These are phyloP conservation scores for Prunella fulvescens DNA, from an alignment of 2,113 vertebrate species.

Conservation along the genomic window DNA sequence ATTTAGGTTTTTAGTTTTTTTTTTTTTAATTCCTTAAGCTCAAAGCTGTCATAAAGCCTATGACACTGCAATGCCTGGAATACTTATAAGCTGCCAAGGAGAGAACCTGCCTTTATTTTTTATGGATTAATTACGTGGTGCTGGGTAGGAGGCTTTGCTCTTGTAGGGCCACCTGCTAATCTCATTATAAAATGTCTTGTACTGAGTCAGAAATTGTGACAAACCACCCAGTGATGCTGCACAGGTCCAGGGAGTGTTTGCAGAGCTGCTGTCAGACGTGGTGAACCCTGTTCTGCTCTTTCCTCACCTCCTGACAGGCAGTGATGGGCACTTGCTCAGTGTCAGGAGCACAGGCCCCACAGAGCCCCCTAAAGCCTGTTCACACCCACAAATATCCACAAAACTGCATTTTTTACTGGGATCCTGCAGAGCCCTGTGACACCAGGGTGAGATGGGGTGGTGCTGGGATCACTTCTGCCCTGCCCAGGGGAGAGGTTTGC, in stretches of 20 bases:
- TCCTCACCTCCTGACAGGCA: background rate
- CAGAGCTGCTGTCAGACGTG: background rate
- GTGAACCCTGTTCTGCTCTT: background rate
- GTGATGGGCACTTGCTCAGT: rapidly evolving
- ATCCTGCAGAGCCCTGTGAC: background rate
- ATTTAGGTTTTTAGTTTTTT: background rate
- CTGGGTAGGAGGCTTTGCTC: background rate
- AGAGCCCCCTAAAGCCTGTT: background rate
- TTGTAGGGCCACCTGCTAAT: slow-evolving; percentile 7
- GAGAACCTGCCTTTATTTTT: slow-evolving; percentile 24
- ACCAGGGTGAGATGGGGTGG: rapidly evolving
- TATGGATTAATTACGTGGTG: slow-evolving; percentile 38
- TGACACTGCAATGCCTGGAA: background rate
- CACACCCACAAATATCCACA: rapidly evolving
- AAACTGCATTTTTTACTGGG: rapidly evolving
- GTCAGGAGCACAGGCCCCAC: background rate
- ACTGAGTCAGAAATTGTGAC: background rate
- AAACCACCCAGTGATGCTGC: background rate
- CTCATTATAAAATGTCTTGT: background rate
- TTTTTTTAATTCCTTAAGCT: background rate
- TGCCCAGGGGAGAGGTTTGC: background rate
- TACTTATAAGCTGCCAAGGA: background rate
- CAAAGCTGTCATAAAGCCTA: background rate
- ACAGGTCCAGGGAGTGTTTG: background rate
- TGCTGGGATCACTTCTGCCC: background rate